phyloP scores from a whole-genome alignment of 2,113 vertebrate species.

The Beaufortia kweichowensis region DNA sequence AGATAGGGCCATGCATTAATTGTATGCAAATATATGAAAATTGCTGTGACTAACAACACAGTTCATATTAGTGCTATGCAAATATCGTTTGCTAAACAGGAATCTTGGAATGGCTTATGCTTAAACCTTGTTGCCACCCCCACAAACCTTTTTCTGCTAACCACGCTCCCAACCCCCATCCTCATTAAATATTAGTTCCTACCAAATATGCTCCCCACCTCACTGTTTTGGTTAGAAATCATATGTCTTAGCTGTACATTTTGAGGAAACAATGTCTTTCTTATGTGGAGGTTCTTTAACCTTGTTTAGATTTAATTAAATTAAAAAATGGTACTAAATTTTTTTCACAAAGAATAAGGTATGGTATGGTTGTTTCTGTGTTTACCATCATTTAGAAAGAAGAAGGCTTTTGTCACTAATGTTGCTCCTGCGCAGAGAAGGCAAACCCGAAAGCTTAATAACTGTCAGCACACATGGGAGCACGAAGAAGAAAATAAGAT shows the following conservation, averaged over 20 bases:
- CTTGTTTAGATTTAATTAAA: constrained; percentile 65
- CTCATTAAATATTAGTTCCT: constrained; percentile 10
- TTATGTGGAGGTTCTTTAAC: constrained; percentile 56
- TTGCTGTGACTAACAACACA: constrained; percentile 70
- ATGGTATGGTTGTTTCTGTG: no score
- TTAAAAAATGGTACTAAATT: constrained; percentile 1
- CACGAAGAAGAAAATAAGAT: no score
- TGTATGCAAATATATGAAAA: constrained; percentile 79
- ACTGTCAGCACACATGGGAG: background rate
- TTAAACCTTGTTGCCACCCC: constrained; percentile 43
- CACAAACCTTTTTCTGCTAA: constrained; percentile 27
- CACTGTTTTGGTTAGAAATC: constrained; percentile 63
- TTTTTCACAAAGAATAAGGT: background rate
- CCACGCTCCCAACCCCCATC: background rate
- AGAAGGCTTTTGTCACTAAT: constrained; percentile 37
- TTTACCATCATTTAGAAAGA: constrained; percentile 29
- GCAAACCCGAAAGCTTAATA: background rate
- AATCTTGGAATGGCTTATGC: constrained; percentile 60
- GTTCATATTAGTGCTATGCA: constrained; percentile 71
- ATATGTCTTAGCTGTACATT: constrained; percentile 64
- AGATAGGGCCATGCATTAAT: constrained; percentile 69
- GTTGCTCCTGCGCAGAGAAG: background rate
- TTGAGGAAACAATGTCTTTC: constrained; percentile 61
- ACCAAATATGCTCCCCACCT: background rate
- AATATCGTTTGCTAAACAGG: constrained; percentile 75